Conservation (phyloP, 2,113 vertebrate species). For the Tetrao urogallus region DNA sequence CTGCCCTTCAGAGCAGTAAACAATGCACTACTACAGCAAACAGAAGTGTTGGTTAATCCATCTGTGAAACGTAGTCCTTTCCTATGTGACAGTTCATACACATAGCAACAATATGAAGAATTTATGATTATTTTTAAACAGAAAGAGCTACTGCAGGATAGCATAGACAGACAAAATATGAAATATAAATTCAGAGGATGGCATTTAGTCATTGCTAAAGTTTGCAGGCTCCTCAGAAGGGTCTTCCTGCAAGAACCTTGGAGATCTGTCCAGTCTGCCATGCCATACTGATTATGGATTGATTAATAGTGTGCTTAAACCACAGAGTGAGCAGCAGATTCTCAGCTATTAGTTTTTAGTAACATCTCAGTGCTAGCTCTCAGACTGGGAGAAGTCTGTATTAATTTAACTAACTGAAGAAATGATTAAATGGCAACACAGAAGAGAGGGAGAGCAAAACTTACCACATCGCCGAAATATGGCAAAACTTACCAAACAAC, state of each 20-base stretch:
- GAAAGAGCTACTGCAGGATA: neutral
- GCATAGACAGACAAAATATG: fast-evolving
- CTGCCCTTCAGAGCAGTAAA: neutral
- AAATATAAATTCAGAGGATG: neutral
- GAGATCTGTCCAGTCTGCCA: fast-evolving
- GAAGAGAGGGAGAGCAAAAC: neutral
- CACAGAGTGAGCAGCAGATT: neutral
- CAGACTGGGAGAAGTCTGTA: neutral
- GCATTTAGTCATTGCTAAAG: neutral
- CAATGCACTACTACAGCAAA: neutral
- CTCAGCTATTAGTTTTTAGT: neutral
- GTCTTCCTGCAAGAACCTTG: neutral
- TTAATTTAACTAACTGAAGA: neutral
- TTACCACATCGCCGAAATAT: neutral
- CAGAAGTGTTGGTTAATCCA: neutral
- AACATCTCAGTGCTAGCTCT: neutral
- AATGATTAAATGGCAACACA: neutral
- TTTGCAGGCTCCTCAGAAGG: neutral
- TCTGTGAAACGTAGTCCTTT: neutral
- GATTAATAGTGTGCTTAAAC: neutral
- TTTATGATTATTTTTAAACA: neutral
- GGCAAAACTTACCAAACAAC: neutral
- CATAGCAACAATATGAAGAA: neutral
- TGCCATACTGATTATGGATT: neutral
- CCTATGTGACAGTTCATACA: neutral